Conservation (phyloP, 2,888 invertebrate genomes). For the Oxystoma pomonae region DNA sequence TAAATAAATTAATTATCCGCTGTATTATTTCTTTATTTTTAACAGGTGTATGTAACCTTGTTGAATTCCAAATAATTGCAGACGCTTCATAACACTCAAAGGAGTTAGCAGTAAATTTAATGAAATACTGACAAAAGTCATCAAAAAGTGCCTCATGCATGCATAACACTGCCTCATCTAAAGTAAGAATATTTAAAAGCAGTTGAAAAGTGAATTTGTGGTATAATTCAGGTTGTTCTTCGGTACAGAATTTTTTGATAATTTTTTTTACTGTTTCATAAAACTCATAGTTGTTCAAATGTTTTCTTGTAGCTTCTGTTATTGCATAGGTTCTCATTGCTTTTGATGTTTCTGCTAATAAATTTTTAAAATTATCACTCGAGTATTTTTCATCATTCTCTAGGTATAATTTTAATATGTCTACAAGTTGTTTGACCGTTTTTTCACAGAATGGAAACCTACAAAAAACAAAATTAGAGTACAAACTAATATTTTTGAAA, state of each 20-base stretch:
- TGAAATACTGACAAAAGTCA: constrained; percentile 6
- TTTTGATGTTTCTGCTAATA: constrained; percentile 13
- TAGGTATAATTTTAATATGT: constrained; percentile 1
- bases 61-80: constrained; percentile 20
- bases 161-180: constrained; percentile 6
- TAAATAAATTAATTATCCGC: constrained; percentile 3
- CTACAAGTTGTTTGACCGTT: not conserved
- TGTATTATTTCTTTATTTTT: constrained; percentile 7
- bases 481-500: no score
- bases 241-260: constrained; percentile 8
- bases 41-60: not conserved
- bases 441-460: constrained; percentile 9
- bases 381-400: not conserved
- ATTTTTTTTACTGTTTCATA: not conserved
- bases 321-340: constrained; percentile 12
- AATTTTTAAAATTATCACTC: not conserved
- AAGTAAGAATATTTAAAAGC: constrained; percentile 14
- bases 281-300: constrained; percentile 9
- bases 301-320: constrained; percentile 5
- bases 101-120: constrained; percentile 8
- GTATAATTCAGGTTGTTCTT: constrained; percentile 9
- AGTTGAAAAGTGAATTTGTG: constrained; percentile 18
- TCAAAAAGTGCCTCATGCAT: not conserved
- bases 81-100: constrained; percentile 16
- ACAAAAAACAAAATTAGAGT: not conserved